Percentiles rank a stretch among this genome's conserved stretches.
Conservation (phyloP, 2,888 invertebrate genomes). For the Plebejus anna region DNA sequence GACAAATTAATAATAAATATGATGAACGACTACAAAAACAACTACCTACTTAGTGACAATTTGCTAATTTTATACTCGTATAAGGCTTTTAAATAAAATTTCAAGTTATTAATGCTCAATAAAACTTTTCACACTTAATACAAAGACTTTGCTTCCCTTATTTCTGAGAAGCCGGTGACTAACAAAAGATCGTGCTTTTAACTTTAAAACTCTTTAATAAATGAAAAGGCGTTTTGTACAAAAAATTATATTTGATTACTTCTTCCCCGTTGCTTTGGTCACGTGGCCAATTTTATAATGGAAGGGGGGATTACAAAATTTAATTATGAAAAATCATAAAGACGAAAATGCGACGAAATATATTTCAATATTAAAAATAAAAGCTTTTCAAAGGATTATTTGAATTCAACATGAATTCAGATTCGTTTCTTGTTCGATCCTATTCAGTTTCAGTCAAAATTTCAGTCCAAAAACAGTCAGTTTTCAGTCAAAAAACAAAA, state of each 20-base stretch:
- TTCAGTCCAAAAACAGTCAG: too few relatives aligned
- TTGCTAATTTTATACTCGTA: too few relatives aligned
- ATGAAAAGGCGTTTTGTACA: not conserved
- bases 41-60: not conserved
- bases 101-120: slow-evolving; percentile 8
- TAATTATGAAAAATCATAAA: not conserved
- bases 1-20: not conserved
- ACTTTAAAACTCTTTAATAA: not conserved
- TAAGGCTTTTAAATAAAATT: slow-evolving; percentile 3
- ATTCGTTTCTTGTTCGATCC: too few relatives aligned
- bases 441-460: not conserved
- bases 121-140: slow-evolving; percentile 16
- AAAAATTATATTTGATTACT: not conserved
- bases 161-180: not conserved
- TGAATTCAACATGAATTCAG: too few relatives aligned
- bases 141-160: slow-evolving; percentile 9
- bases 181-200: slow-evolving; percentile 18
- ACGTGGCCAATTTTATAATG: not conserved
- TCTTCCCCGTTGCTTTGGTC: not conserved
- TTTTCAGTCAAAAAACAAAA: not conserved
- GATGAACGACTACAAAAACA: not conserved
- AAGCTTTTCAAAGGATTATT: too few relatives aligned
- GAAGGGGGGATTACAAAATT: not conserved
- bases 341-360: not conserved
- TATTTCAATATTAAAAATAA: not conserved